Conservation (phyloP, 2,888 invertebrate species). For the Apamea crenata region DNA sequence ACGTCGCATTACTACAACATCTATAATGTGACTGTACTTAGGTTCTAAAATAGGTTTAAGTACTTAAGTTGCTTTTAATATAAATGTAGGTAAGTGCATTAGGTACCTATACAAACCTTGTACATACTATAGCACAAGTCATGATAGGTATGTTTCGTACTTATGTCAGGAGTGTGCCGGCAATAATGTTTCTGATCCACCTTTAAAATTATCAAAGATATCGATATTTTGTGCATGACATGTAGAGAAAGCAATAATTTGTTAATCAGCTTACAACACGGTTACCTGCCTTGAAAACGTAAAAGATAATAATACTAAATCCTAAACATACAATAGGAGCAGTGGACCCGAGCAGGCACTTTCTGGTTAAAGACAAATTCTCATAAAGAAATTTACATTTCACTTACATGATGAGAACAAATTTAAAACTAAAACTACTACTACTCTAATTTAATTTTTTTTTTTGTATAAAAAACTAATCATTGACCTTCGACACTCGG, state of each 20-base stretch:
- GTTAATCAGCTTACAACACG: constrained; percentile 12
- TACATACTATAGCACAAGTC: not conserved
- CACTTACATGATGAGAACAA: no score
- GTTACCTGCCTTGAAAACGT: not conserved
- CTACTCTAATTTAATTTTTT: no score
- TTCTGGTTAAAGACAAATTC: no score
- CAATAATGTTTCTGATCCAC: not conserved
- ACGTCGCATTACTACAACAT: not conserved
- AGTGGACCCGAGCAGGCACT: no score
- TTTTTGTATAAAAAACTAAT: no score
- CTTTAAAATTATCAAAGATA: not conserved
- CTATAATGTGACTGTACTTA: not conserved
- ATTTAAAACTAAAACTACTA: no score
- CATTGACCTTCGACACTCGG: no score
- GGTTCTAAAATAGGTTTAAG: not conserved
- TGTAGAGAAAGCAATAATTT: not conserved
- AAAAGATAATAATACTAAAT: not conserved
- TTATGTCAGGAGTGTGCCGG: not conserved
- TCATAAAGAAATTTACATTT: no score
- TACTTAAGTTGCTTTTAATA: not conserved
- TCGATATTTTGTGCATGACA: not conserved
- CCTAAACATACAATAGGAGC: not conserved
- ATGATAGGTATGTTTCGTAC: no score
- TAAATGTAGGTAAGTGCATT: not conserved
- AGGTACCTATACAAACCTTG: not conserved